Conservation (phyloP, 2,888 invertebrate genomes). For the Himalopsyche kuldschensis region DNA sequence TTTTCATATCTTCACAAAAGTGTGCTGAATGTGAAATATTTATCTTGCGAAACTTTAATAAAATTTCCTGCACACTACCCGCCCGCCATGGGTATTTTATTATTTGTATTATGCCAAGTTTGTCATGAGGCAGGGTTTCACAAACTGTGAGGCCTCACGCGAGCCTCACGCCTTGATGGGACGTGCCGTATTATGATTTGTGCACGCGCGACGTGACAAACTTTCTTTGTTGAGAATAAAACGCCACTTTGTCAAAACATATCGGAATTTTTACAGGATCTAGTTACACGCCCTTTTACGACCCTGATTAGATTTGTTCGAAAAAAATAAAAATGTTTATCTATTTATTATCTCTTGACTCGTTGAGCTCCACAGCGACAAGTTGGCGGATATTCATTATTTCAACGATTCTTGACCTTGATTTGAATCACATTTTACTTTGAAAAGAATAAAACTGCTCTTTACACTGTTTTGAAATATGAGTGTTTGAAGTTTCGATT, state of each 20-base stretch:
- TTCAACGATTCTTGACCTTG: too few relatives aligned
- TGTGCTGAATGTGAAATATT: not conserved
- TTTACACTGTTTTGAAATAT: too few relatives aligned
- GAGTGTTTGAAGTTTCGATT: too few relatives aligned
- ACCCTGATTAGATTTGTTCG: too few relatives aligned
- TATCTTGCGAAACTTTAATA: not conserved
- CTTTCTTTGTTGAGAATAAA: not conserved
- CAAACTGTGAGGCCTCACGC: not conserved
- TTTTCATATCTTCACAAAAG: not conserved
- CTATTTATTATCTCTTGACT: too few relatives aligned
- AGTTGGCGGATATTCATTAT: too few relatives aligned
- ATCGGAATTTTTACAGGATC: not conserved
- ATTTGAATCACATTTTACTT: too few relatives aligned
- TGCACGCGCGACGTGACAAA: conserved; percentile 16
- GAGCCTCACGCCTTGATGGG: not conserved
- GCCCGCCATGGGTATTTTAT: not conserved
- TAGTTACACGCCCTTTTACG: not conserved
- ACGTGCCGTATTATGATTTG: conserved; percentile 15
- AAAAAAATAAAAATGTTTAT: too few relatives aligned
- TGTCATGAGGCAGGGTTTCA: not conserved
- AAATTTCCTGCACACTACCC: not conserved
- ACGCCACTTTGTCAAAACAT: not conserved
- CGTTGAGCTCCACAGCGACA: too few relatives aligned
- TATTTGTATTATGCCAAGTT: not conserved
- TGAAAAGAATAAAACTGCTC: too few relatives aligned